phyloP scores from a whole-genome alignment of 1,140 invertebrate genomes.

The Drosophila mauritiana region DNA sequence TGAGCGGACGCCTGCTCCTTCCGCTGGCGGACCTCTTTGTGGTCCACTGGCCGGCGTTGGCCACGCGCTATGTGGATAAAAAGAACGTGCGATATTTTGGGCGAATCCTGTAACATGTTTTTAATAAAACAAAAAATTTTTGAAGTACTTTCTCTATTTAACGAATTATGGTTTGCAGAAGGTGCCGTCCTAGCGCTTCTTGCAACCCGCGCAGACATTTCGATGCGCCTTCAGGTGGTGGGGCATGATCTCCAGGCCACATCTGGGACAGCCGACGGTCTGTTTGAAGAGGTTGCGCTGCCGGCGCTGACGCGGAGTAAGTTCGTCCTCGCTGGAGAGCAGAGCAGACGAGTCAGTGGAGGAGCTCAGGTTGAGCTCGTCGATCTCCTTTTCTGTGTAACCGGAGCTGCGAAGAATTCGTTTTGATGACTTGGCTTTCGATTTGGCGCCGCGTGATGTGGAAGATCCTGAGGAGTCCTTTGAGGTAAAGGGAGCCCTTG shows the following conservation, averaged over 20 bases:
- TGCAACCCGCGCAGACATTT: constrained; percentile 15
- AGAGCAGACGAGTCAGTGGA: constrained; percentile 39
- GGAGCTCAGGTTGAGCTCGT: constrained; percentile 32
- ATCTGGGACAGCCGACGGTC: constrained; percentile 87
- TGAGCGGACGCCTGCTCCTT: constrained; percentile 94
- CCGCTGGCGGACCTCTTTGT: constrained; percentile 93
- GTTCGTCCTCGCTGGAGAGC: constrained; percentile 9
- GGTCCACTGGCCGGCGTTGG: constrained; percentile 94
- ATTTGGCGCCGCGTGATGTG: constrained; percentile 6
- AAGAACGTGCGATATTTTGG: constrained; percentile 88
- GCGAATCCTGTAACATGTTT: constrained; percentile 80
- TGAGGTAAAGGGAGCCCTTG: neutral
- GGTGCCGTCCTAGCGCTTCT: neutral
- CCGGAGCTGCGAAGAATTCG: constrained; percentile 49
- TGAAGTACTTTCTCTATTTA: too few relatives aligned
- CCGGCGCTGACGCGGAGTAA: constrained; percentile 55
- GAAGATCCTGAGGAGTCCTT: neutral
- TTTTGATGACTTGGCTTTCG: neutral
- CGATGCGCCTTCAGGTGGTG: constrained; percentile 57
- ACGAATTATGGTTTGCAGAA: neutral
- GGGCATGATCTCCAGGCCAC: constrained; percentile 84
- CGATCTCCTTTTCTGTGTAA: constrained; percentile 57
- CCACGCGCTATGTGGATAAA: constrained; percentile 85
- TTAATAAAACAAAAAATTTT: neutral
- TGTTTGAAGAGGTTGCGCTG: constrained; percentile 50